phyloP scores from a whole-genome alignment of 35 echinoderm and acorn worm species.

The Ophioderma brevispina region DNA sequence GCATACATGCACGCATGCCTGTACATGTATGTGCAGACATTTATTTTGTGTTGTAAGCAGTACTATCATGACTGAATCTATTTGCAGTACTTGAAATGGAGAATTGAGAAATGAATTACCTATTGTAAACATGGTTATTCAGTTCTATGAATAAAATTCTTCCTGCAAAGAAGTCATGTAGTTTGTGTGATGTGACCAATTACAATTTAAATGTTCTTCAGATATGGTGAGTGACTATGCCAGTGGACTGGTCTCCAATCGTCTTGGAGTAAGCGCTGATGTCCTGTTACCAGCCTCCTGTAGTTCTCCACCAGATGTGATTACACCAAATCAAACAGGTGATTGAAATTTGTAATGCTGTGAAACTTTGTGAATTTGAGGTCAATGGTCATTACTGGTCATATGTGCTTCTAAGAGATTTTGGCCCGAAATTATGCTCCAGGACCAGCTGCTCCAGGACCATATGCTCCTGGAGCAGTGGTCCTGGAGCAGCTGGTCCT shows the following conservation, averaged over 20 bases:
- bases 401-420: neutral
- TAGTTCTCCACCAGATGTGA: conserved; percentile 20
- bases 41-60: neutral
- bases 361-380: neutral
- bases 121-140: neutral
- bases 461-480: too few relatives aligned
- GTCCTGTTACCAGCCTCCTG: conserved; percentile 10
- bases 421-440: neutral
- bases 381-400: neutral
- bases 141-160: neutral
- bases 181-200: too few relatives aligned
- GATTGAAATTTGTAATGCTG: neutral
- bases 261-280: conserved; percentile 23
- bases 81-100: neutral
- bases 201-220: neutral
- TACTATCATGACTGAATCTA: neutral
- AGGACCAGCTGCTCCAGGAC: too few relatives aligned
- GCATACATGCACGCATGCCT: too few relatives aligned
- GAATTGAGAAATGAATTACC: neutral
- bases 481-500: too few relatives aligned
- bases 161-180: too few relatives aligned
- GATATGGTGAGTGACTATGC: neutral
- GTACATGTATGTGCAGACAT: too few relatives aligned
- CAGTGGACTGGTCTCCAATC: conserved; percentile 8
- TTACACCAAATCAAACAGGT: conserved; percentile 25